Percentiles rank a stretch among this genome's conserved stretches.
Evolutionary conservation across 2,113 vertebrate species (phyloP).

Genomic region (Gavialis gangeticus): DNA sequence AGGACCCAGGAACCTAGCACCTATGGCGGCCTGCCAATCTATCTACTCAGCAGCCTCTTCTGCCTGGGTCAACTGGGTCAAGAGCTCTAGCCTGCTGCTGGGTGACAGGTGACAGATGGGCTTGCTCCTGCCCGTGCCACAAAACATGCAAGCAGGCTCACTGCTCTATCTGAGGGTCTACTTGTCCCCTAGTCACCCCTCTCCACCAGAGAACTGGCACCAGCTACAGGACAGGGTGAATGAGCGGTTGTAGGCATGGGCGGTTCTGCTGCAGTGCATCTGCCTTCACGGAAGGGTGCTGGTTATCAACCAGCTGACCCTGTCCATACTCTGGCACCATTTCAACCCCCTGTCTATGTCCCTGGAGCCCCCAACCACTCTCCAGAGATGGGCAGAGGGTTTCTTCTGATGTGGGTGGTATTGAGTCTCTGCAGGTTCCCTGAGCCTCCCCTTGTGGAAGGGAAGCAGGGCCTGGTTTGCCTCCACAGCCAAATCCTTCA

Average conservation of each 20-base stretch:
- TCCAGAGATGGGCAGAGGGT: not conserved
- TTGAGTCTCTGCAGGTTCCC: not conserved
- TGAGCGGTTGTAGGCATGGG: not conserved
- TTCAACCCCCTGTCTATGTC: too few relatives aligned
- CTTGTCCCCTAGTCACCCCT: not conserved
- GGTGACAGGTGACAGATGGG: not conserved
- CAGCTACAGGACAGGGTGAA: too few relatives aligned
- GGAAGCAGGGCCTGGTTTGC: not conserved
- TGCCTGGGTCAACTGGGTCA: too few relatives aligned
- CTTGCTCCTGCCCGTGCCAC: not conserved
- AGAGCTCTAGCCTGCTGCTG: not conserved
- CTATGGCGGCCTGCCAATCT: not conserved
- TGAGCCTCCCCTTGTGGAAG: too few relatives aligned
- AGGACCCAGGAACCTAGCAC: not conserved
- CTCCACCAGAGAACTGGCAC: too few relatives aligned
- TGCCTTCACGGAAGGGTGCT: not conserved
- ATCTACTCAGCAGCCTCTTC: not conserved
- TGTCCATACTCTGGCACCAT: too few relatives aligned
- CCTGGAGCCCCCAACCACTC: not conserved
- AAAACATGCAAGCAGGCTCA: not conserved
- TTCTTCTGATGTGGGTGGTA: not conserved
- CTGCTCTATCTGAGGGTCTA: not conserved
- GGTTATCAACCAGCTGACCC: not conserved
- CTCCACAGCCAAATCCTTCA: not conserved
- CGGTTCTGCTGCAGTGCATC: not conserved